Conservation (phyloP, 1,140 invertebrate genomes). For the Achatina immaculata region DNA sequence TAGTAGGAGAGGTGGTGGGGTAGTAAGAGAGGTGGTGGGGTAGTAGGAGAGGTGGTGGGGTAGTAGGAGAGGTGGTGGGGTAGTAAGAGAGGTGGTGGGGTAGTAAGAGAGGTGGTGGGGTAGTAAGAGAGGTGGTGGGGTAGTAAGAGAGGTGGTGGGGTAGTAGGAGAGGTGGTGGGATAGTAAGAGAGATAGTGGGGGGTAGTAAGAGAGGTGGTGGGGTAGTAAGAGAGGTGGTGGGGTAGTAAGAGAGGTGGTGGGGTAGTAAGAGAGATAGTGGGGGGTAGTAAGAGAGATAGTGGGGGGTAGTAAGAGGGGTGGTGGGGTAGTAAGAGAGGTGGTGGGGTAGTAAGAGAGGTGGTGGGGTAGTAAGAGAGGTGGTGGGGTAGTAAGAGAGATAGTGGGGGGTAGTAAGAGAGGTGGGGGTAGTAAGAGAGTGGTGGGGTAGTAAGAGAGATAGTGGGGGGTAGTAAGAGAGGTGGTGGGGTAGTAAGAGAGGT, state of each 20-base stretch:
- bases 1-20: neutral
- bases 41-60: too few species aligned
- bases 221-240: neutral
- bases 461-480: neutral
- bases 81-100: too few species aligned
- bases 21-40: too few species aligned
- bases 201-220: neutral
- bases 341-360: neutral
- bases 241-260: constrained; percentile 12
- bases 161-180: neutral
- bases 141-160: too few species aligned
- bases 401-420: neutral
- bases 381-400: neutral
- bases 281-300: neutral
- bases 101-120: too few species aligned
- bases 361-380: neutral
- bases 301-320: neutral
- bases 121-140: neutral
- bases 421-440: neutral
- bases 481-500: neutral
- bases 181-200: neutral
- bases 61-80: neutral
- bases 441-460: too few species aligned
- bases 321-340: neutral
- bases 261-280: neutral